Percentiles rank a stretch among this genome's conserved stretches.
Evolutionary conservation across 2,797 vertebrate species (phyloP).

Genomic region (Coluber constrictor): DNA sequence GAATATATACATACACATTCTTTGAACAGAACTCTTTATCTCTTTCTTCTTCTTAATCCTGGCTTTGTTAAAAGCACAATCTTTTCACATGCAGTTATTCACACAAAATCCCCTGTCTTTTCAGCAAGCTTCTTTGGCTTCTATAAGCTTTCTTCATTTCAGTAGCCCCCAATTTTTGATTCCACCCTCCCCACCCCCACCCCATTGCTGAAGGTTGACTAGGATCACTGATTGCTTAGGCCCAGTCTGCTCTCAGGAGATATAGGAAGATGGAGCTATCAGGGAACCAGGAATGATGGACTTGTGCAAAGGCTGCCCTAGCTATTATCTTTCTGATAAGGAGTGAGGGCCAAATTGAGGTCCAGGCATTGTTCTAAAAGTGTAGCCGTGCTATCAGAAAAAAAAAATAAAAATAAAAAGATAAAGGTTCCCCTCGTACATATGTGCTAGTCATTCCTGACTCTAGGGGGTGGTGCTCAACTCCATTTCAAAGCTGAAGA

Average conservation of each 20-base stretch:
- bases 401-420: too few species aligned
- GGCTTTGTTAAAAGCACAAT: not conserved
- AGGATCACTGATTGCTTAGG: not conserved
- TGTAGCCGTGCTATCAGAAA: not conserved
- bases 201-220: not conserved
- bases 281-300: not conserved
- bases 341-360: not conserved
- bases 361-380: not conserved
- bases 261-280: not conserved
- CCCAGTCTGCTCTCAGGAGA: not conserved
- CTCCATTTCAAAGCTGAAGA: too few species aligned
- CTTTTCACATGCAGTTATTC: not conserved
- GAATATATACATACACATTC: not conserved
- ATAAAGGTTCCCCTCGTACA: too few species aligned
- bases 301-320: not conserved
- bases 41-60: not conserved
- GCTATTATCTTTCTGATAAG: not conserved
- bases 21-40: not conserved
- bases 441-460: too few species aligned
- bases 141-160: not conserved
- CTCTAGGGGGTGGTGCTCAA: too few species aligned
- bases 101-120: not conserved
- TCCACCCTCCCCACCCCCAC: accelerated
- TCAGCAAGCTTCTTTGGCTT: not conserved
- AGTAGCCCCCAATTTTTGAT: not conserved